Percentiles rank a stretch among this genome's conserved stretches.
Evolutionary conservation across 2,113 vertebrate genomes (phyloP).

Genomic region (Myiozetetes cayanensis): DNA sequence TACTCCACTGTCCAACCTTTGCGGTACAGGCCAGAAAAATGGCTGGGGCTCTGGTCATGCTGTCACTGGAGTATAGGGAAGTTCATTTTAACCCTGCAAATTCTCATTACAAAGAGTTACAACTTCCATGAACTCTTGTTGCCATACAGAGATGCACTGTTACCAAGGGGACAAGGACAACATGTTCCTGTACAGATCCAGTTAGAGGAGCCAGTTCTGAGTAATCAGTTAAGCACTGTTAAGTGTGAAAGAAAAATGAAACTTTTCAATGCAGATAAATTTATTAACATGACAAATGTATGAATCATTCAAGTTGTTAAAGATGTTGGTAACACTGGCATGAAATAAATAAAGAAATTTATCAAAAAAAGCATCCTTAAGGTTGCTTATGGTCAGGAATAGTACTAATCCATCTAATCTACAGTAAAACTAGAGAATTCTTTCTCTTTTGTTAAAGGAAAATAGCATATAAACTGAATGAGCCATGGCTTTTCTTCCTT

Average conservation of each 20-base stretch:
- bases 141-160: slow-evolving; percentile 18
- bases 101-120: background rate
- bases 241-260: slow-evolving; percentile 14
- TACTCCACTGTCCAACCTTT: background rate
- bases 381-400: background rate
- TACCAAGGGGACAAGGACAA: slow-evolving; percentile 43
- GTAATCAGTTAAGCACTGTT: slow-evolving; percentile 33
- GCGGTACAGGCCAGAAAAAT: background rate
- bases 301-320: background rate
- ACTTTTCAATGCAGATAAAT: background rate
- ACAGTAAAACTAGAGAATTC: background rate
- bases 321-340: background rate
- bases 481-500: background rate
- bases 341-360: background rate
- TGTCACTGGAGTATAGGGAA: background rate
- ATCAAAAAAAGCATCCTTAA: background rate
- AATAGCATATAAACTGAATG: background rate
- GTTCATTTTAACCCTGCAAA: background rate
- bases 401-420: background rate
- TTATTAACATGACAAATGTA: background rate
- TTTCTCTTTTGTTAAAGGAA: background rate
- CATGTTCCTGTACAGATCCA: slow-evolving; percentile 27
- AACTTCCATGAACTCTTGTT: background rate
- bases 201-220: slow-evolving; percentile 19
- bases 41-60: background rate